Base-by-base conservation (phyloP, 2,888 invertebrate species). In the Entomobrya proxima region DNA sequence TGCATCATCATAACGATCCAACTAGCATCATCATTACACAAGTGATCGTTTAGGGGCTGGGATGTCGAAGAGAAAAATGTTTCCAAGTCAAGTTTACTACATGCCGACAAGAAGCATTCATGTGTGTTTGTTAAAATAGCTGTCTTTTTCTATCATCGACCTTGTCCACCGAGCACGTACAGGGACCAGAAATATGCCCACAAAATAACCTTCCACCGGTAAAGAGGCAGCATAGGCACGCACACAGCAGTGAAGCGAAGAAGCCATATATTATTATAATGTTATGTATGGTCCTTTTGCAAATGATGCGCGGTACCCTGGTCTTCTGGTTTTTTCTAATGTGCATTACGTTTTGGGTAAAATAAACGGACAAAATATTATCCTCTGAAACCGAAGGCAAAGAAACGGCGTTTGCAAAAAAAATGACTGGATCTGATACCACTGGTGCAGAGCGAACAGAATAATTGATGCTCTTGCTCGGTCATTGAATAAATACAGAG, bases 301-400 rank as follows among this genome's bases (percentile, higher is more conserved):
- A 40, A 67, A 35, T 21, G 11, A 67, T 37, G 37, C 13, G 64
- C 30, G 64, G 37, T 67, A n/a, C n/a, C n/a, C 35, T 64, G 18
- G 35, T 64, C 64, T 67, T 35, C 64, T 37, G 37, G 64, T 21
- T n/a, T 21, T 67, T 58, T 15, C 15, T 4, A 27, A 3, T 67
- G 13, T 37, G n/a, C 64, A n/a, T n/a, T n/a, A n/a, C n/a, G n/a
- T n/a, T n/a, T n/a, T n/a, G n/a, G n/a, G n/a, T 18, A 27, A 21
- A 67, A 67, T 67, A 67, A 67, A 67, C 40, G 35, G 64, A 37
- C 64, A 67, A 67, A 67, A 67, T 37, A 37, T 35, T 67, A 67
- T 37, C 37, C 64, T 21, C 37, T 67, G 37, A 67, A 35, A 18
- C 37, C 15, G n/a, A 44, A 44, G 9, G 37, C 35, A 67, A 40